A percentile compares a stretch with the other conserved stretches of the same genome.
These are phyloP conservation scores for Anas platyrhynchos DNA, from an alignment of 2,113 vertebrate genomes.

Conservation along the genomic window DNA sequence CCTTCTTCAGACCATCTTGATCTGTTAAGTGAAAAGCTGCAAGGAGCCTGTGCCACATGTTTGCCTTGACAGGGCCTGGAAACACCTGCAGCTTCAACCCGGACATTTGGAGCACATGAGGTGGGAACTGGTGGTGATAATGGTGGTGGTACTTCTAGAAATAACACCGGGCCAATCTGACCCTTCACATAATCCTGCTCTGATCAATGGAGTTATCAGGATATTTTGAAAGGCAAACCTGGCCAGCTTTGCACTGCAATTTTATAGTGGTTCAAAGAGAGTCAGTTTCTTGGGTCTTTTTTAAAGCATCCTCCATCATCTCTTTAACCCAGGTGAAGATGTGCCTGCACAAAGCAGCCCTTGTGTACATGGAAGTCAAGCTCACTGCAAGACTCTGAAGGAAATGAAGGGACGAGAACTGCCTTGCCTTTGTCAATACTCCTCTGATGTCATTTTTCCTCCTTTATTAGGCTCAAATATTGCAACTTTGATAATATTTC, in stretches of 20 bases:
- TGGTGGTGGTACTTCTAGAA: background rate
- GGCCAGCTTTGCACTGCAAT: background rate
- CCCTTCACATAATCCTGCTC: background rate
- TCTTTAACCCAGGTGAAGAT: background rate
- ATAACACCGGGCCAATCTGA: background rate
- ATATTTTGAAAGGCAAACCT: background rate
- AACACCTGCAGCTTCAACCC: background rate
- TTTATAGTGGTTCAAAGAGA: background rate
- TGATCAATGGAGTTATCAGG: background rate
- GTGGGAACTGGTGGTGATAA: background rate
- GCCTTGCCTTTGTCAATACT: background rate
- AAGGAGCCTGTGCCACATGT: constrained; percentile 11
- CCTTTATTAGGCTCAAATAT: background rate
- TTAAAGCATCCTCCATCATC: background rate
- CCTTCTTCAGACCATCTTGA: background rate
- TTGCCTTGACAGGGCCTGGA: background rate
- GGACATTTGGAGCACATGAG: background rate
- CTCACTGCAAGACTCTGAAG: background rate
- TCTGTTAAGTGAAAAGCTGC: background rate
- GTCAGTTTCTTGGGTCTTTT: background rate
- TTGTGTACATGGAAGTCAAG: background rate
- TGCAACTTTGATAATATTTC: background rate
- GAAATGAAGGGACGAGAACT: background rate
- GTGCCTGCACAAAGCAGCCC: background rate
- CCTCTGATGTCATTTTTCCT: background rate